These are phyloP conservation scores for Drosophila koepferae DNA, from an alignment of 2,888 invertebrate species.

Conservation along the genomic window DNA sequence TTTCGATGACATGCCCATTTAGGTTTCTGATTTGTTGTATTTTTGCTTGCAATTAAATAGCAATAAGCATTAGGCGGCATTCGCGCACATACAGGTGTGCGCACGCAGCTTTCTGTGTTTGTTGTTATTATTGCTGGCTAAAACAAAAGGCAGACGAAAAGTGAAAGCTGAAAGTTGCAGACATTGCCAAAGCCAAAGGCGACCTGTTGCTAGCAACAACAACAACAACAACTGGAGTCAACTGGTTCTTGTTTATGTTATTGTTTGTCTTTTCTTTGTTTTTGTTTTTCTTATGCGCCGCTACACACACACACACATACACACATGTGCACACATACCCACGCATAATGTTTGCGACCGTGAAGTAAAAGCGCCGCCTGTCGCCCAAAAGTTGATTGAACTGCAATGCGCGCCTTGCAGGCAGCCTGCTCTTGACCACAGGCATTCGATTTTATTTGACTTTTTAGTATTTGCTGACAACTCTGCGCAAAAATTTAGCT, in stretches of 20 bases:
- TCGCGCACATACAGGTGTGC: slow-evolving; percentile 49
- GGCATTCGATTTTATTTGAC: not conserved
- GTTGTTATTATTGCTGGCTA: slow-evolving; percentile 12
- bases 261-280: slow-evolving; percentile 41
- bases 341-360: slow-evolving; percentile 8
- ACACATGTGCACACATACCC: not conserved
- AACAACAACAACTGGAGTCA: slow-evolving; percentile 30
- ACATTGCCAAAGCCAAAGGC: slow-evolving; percentile 54
- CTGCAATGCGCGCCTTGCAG: slow-evolving; percentile 15
- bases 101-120: slow-evolving; percentile 29
- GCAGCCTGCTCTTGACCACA: slow-evolving; percentile 43
- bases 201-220: slow-evolving; percentile 55
- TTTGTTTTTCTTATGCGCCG: slow-evolving; percentile 15
- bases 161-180: slow-evolving; percentile 75
- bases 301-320: slow-evolving; percentile 1
- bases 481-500: slow-evolving; percentile 1
- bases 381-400: slow-evolving; percentile 43
- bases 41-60: slow-evolving; percentile 56
- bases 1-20: slow-evolving; percentile 37
- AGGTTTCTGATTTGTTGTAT: slow-evolving; percentile 11
- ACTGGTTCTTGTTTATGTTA: slow-evolving; percentile 58
- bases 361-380: slow-evolving; percentile 45
- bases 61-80: slow-evolving; percentile 55
- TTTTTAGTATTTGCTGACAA: slow-evolving; percentile 13
- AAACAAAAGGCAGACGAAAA: slow-evolving; percentile 70